Conservation (phyloP, 1,140 invertebrate species). For the Lepidurus couesii region DNA sequence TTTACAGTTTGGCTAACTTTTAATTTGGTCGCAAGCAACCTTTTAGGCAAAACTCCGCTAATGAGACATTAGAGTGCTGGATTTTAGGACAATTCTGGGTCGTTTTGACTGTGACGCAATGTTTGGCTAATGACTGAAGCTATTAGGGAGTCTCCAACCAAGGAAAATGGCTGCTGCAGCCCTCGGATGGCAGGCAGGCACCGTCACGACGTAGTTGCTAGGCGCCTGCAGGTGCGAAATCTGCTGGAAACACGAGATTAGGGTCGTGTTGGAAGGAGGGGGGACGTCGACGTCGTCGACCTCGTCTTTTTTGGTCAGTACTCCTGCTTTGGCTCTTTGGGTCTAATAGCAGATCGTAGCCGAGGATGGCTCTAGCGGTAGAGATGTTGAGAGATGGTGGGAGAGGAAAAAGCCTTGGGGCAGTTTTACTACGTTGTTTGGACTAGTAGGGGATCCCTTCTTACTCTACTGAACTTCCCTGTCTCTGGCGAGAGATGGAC, state of each 20-base stretch:
- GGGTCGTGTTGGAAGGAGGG: background rate
- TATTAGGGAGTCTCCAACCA: background rate
- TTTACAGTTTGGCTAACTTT: no score
- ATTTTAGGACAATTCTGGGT: no score
- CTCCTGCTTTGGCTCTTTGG: background rate
- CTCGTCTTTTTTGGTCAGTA: background rate
- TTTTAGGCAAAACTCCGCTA: no score
- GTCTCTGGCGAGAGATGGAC: background rate
- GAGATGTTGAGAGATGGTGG: background rate
- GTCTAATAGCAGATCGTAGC: background rate
- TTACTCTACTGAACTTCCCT: conserved; percentile 19
- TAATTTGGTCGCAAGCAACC: no score
- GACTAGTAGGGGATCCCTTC: background rate
- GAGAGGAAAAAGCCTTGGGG: background rate
- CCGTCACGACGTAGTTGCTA: background rate
- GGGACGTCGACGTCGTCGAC: conserved; percentile 12
- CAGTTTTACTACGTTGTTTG: background rate
- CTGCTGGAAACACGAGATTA: conserved; percentile 19
- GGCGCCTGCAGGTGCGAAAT: background rate
- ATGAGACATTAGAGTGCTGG: no score
- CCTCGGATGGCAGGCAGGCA: background rate
- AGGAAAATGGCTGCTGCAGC: background rate
- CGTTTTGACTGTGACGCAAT: no score
- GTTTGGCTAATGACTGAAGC: no score
- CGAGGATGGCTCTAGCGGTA: background rate